phyloP scores from a whole-genome alignment of 2,888 invertebrate species.

The Pediacus dermestoides region DNA sequence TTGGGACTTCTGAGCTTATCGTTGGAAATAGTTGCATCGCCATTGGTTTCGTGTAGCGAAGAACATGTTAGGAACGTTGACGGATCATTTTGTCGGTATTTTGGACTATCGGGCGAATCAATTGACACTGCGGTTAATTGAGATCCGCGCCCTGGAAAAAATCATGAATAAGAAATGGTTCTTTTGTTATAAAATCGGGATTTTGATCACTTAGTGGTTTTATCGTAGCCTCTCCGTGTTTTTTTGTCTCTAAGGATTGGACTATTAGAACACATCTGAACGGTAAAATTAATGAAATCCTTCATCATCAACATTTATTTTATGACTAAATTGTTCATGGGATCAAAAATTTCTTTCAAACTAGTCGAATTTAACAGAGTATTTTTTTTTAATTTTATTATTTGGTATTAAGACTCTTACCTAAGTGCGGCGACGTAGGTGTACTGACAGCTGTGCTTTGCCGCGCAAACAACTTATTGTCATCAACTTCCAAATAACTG shows the following conservation, averaged over 20 bases:
- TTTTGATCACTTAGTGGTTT: no score
- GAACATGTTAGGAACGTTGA: slow-evolving; percentile 12
- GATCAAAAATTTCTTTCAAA: no score
- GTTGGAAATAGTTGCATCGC: neutral
- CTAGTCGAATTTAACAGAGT: neutral
- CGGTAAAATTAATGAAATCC: no score
- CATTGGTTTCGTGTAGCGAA: neutral
- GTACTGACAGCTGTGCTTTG: slow-evolving; percentile 46
- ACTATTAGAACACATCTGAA: no score
- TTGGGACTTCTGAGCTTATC: neutral
- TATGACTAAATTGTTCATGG: no score
- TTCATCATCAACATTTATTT: no score
- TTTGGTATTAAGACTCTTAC: no score
- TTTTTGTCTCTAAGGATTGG: no score
- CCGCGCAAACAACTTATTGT: slow-evolving; percentile 21
- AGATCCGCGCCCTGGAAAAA: slow-evolving; percentile 28
- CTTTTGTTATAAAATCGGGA: no score
- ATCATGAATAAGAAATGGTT: no score
- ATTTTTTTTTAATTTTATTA: no score
- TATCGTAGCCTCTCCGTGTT: no score
- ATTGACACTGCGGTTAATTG: slow-evolving; percentile 33
- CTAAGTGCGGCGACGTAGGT: slow-evolving; percentile 48
- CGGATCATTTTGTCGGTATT: slow-evolving; percentile 8
- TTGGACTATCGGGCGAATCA: slow-evolving; percentile 29
- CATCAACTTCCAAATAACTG: slow-evolving; percentile 34